Base-by-base conservation (phyloP, 2,888 invertebrate genomes). In the Drosophila imparisetae region DNA sequence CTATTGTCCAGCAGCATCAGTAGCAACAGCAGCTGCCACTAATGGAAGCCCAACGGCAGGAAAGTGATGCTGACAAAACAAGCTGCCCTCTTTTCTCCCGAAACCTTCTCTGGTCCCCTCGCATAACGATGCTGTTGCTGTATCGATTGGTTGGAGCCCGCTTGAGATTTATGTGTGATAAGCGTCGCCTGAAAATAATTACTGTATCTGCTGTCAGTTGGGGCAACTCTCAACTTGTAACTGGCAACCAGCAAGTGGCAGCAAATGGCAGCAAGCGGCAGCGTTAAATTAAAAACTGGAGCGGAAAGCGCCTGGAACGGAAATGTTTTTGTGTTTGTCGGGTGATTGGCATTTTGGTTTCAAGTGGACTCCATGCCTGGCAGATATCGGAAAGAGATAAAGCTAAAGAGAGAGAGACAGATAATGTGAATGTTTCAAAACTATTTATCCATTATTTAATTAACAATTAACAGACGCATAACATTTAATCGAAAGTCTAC, bases 111-210 rank as follows among this genome's bases (percentile, higher is more conserved):
- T 24, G 27, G 18, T 24, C 18, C 34, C 15, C 36, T 30, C 52
- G 61, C 57, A 15, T 55, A 59, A 68, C 68, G 66, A 67, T 65
- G 60, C 32, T 70, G 72, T 64, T 45, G 21, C 52, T 59, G 72
- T 65, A 90, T 86, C 86, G 88, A 86, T 88, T 83, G 78, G 60
- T 61, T 68, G 76, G 58, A 60, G 75, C 66, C 79, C 64, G 67
- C 67, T 66, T 53, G 71, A 90, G 90, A 86, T 90, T 90, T 86
- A 86, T 88, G 90, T 90, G 86, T 90, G 90, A 86, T 90, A 86
- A 86, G 90, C 86, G 86, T 88, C 89, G 89, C 83, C 86, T 88
- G 89, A 83, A 88, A 88, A 88, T 90, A 86, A 88, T 86, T 86
- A 90, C 89, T 90, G 89, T 83, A 86, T 80, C 88, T 89, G 79